A percentile compares a stretch with the other conserved stretches of the same genome.
These are phyloP conservation scores for Forbesichthys papilliferus DNA, from an alignment of 2,113 vertebrate species.

Conservation along the genomic window DNA sequence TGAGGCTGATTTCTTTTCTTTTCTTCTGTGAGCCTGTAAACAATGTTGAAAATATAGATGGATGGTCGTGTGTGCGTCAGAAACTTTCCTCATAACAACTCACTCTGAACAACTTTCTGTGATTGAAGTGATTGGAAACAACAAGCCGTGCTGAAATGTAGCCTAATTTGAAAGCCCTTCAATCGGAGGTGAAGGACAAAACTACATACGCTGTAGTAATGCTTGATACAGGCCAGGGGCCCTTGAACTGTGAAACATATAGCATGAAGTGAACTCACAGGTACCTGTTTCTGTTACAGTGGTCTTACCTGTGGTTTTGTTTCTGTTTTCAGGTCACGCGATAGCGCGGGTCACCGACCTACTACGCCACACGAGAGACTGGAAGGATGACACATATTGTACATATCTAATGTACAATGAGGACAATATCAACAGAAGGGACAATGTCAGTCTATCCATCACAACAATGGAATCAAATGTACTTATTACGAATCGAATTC, in stretches of 20 bases:
- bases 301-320: slow-evolving; percentile 13
- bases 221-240: background rate
- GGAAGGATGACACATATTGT: slow-evolving; percentile 52
- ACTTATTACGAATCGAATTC: slow-evolving; percentile 35
- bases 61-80: too few species aligned
- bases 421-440: slow-evolving; percentile 37
- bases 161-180: too few species aligned
- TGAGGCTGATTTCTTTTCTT: too few species aligned
- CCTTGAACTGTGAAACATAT: slow-evolving; percentile 22
- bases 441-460: slow-evolving; percentile 50
- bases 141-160: too few species aligned
- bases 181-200: too few species aligned
- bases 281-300: slow-evolving; percentile 23
- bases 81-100: too few species aligned
- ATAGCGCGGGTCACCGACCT: slow-evolving; percentile 79
- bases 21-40: too few species aligned
- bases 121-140: too few species aligned
- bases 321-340: slow-evolving; percentile 86
- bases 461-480: slow-evolving; percentile 51
- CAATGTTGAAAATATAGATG: too few species aligned
- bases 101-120: too few species aligned
- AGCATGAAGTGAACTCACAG: slow-evolving; percentile 10
- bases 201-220: too few species aligned
- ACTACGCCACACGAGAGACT: slow-evolving; percentile 24
- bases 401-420: slow-evolving; percentile 41